Conservation (phyloP, 2,113 vertebrate species). For the Pleuronectes platessa region DNA sequence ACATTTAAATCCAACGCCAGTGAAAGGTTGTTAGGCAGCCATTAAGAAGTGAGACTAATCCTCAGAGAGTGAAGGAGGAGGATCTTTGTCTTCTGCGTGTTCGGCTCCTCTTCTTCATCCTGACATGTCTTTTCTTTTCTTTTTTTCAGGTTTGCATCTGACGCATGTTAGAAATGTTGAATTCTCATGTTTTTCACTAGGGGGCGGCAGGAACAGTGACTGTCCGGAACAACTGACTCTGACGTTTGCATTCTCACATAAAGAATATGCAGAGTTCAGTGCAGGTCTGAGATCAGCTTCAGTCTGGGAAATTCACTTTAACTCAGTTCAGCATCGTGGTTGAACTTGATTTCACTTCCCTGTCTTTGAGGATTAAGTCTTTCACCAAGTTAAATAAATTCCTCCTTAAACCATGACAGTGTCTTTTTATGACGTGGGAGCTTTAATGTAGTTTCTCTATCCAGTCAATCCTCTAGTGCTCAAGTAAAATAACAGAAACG, state of each 20-base stretch:
- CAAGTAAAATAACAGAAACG: too few species aligned
- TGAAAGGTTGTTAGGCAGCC: conserved; percentile 3
- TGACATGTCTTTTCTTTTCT: too few species aligned
- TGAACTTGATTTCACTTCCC: neutral
- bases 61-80: conserved; percentile 27
- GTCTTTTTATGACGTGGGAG: neutral
- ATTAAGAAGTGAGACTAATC: conserved; percentile 9
- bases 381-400: neutral
- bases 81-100: neutral
- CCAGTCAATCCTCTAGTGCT: neutral
- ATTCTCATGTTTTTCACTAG: too few species aligned
- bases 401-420: neutral
- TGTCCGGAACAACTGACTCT: too few species aligned
- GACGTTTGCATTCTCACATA: too few species aligned
- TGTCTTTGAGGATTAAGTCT: neutral
- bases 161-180: too few species aligned
- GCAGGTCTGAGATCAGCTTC: too few species aligned
- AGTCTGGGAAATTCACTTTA: neutral
- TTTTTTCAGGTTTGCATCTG: too few species aligned
- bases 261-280: too few species aligned
- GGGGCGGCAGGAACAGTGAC: too few species aligned
- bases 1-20: neutral
- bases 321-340: neutral
- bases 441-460: too few species aligned
- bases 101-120: too few species aligned